phyloP scores from a whole-genome alignment of 2,113 vertebrate species.

The Cacatua alba region DNA sequence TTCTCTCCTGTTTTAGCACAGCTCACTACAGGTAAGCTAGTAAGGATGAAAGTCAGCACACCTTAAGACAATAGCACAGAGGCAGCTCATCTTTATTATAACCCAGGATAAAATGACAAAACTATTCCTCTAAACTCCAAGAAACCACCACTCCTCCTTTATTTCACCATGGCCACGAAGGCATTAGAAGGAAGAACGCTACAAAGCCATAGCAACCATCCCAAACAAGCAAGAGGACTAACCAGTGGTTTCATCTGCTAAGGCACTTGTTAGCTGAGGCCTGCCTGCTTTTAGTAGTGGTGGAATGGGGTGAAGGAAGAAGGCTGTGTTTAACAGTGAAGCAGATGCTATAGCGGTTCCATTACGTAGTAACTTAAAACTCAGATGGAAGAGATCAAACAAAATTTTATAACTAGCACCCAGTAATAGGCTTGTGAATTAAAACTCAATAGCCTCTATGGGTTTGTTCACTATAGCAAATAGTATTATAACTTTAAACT shows the following conservation, averaged over 20 bases:
- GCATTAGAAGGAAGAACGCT: not conserved
- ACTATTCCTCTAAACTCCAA: not conserved
- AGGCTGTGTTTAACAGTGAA: not conserved
- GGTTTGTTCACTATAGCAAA: not conserved
- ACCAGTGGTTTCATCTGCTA: not conserved
- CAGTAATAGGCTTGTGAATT: not conserved
- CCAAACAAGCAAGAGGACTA: not conserved
- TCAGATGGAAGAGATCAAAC: not conserved
- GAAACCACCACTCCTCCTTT: not conserved
- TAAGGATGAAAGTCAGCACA: not conserved
- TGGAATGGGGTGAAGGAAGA: not conserved
- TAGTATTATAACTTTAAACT: not conserved
- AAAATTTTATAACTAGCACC: not conserved
- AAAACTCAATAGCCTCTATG: not conserved
- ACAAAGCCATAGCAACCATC: not conserved
- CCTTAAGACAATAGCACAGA: not conserved
- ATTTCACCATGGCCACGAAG: not conserved
- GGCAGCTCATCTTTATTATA: not conserved
- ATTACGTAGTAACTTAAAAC: not conserved
- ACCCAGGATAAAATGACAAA: not conserved
- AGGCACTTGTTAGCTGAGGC: slow-evolving; percentile 12
- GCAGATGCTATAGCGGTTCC: not conserved
- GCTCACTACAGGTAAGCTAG: not conserved
- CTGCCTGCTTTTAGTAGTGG: not conserved
- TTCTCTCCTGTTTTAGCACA: not conserved